Conservation (phyloP, 2,797 vertebrate species). For the Fundulus diaphanus region DNA sequence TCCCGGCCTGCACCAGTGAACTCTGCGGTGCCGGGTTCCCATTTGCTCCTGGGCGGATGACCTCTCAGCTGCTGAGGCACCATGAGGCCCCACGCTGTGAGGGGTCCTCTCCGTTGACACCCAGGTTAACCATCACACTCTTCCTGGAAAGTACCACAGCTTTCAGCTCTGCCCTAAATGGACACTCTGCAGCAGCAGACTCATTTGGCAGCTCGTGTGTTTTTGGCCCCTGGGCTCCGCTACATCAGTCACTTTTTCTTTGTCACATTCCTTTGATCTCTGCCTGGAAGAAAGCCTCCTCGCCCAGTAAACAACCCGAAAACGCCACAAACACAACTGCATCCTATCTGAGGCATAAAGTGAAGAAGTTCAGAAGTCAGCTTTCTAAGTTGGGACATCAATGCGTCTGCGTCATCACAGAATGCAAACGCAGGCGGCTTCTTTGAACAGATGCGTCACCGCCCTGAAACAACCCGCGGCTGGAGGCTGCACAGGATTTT, state of each 20-base stretch:
- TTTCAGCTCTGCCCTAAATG: constrained; percentile 33
- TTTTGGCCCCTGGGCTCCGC: constrained; percentile 1
- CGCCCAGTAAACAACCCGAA: background rate
- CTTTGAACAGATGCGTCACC: constrained; percentile 27
- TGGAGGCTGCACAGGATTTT: background rate
- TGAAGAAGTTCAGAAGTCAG: constrained; percentile 43
- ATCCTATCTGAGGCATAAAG: constrained; percentile 39
- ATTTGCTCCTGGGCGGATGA: constrained; percentile 15
- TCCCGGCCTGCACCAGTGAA: constrained; percentile 37
- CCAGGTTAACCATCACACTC: constrained; percentile 7
- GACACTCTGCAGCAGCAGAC: constrained; percentile 7
- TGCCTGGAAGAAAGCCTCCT: constrained; percentile 4
- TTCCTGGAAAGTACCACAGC: constrained; percentile 40
- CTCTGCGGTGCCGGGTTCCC: constrained; percentile 18
- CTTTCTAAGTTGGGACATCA: constrained; percentile 31
- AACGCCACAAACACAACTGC: constrained; percentile 40
- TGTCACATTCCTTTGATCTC: background rate
- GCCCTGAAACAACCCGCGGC: constrained; percentile 1
- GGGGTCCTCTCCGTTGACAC: background rate
- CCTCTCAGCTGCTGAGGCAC: background rate
- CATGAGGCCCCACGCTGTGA: constrained; percentile 1
- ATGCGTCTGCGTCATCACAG: constrained; percentile 49
- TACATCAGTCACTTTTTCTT: background rate
- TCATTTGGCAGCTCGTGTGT: background rate
- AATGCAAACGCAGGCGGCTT: constrained; percentile 48